Base-by-base conservation (phyloP, 2,113 vertebrate genomes). In the Pterocles orientalis region DNA sequence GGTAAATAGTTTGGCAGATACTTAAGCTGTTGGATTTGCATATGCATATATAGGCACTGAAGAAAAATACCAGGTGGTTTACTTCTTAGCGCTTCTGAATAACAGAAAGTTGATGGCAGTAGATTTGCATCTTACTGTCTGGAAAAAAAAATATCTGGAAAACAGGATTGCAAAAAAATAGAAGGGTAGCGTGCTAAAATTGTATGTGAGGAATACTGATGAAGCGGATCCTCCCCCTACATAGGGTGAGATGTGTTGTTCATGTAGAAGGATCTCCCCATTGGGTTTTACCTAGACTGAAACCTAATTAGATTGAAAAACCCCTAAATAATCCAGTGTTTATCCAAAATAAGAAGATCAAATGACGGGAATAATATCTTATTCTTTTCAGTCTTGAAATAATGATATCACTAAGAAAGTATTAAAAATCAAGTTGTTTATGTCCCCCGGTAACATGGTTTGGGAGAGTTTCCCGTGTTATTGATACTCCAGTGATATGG, bases 1-100 rank as follows among this genome's bases (percentile, higher is more conserved):
- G 70, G 92, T 95, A 96, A 97, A 96, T 94, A 95, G 81, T 94
- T 96, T 96, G 96, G 95, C 95, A 96, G 91, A 95, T 91, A 86
- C 41, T 85, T 68, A 93, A 94, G 95, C 86, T 89, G 83, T 92
- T 89, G 89, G 77, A 97, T 97, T 95, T 96, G 86, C 95, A 94
- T 95, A 96, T 94, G 96, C 92, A 95, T 86, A 68, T 92, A 94
- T 70, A 91, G 83, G 83, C 77, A 0, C 66, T 65, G 86, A 84
- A 95, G 88, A 92, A 96, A 95, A 96, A 95, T 97, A 95, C 88
- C 96, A 94, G 94, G 91, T 94, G 95, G 88, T 94, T 96, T 92
- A 89, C 70, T 94, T 87, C 78, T 78, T 86, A 79, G 50, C 8
- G 13, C 61, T 96, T 94, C 16, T 26, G 94, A 94, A 89, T 89